A percentile compares a stretch with the other conserved stretches of the same genome.
Evolutionary conservation across 92 coral and sea anemone species (phyloP).

Genomic region (Galaxea fascicularis): DNA sequence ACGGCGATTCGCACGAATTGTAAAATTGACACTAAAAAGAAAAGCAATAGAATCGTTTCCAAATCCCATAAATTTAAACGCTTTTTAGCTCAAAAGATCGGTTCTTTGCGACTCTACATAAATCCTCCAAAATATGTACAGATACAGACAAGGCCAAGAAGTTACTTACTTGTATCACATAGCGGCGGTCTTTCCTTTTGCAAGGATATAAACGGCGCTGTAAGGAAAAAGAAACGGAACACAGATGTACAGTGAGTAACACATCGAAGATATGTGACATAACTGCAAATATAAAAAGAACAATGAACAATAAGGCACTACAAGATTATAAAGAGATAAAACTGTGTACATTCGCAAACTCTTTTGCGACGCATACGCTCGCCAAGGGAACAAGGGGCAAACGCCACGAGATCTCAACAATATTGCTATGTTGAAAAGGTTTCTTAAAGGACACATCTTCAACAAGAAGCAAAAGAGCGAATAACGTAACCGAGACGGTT

Average conservation of each 20-base stretch:
- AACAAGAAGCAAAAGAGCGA: too few species aligned
- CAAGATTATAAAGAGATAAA: constrained; percentile 34
- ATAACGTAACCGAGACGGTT: neutral
- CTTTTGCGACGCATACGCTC: neutral
- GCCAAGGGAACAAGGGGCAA: too few species aligned
- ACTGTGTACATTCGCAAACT: neutral
- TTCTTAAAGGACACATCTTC: too few species aligned
- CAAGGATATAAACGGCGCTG: constrained; percentile 31
- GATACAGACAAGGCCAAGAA: neutral
- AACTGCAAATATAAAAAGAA: neutral
- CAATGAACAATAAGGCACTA: neutral
- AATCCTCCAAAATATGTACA: neutral
- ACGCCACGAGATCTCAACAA: too few species aligned
- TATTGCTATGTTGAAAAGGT: too few species aligned
- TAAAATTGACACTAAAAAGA: neutral
- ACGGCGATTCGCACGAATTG: neutral
- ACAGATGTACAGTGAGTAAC: neutral
- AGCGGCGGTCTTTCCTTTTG: constrained; percentile 11
- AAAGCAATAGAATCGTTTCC: neutral
- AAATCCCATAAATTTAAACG: neutral
- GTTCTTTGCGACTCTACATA: neutral
- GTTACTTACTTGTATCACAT: constrained; percentile 45
- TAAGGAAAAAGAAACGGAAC: neutral
- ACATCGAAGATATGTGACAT: neutral
- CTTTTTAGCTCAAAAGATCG: neutral